Evolutionary conservation across 2,113 vertebrate genomes (phyloP), one percentile per base, ranked within the genome.

Genomic region (Taxidea taxus): DNA sequence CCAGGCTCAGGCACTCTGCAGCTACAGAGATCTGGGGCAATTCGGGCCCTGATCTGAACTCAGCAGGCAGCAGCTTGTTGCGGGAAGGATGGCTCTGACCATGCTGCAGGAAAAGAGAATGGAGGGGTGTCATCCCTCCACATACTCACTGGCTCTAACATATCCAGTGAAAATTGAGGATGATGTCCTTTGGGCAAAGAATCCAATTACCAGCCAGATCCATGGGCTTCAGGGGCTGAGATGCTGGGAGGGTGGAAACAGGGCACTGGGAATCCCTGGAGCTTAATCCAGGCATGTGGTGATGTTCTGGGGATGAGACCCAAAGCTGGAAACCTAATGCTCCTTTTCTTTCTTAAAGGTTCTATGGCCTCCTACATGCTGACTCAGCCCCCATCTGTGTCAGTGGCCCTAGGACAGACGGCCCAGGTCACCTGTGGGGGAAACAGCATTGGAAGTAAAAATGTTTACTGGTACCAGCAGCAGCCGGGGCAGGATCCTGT

Each of bases 381-480:
- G 87, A 95, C 7, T 7, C 97, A 98, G 70, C 31, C 72, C 0
- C 0, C 64, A 2, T n/a, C 23, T 0, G 0, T 85, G 31, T 70
- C 62, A 0, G 51, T 7, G 20, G 7, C 25, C 0, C 16, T 0
- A 0, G 54, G 21, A 72, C 0, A 70, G 0, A 74, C 4, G 0
- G 12, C 3, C 15, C 29, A 0, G 5, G n/a, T 94, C 51, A 51
- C 81, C 37, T 97, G 96, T 0, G 0, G 0, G 1, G 37, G 29
- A 5, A 2, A 8, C 0, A 2, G 0, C 0, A 13, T 25, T 56
- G 10, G 9, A 27, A 2, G 49, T 1, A 3, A 31, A 5, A 0
- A 0, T n/a, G 25, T n/a, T 77, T 0, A n/a, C 0, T 95, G 94
- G 91, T 23, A 0, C 25, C 94, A 96, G n/a, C 84, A 95, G 93